Base-by-base conservation (phyloP, 1,140 invertebrate genomes). In the Penaeus chinensis region DNA sequence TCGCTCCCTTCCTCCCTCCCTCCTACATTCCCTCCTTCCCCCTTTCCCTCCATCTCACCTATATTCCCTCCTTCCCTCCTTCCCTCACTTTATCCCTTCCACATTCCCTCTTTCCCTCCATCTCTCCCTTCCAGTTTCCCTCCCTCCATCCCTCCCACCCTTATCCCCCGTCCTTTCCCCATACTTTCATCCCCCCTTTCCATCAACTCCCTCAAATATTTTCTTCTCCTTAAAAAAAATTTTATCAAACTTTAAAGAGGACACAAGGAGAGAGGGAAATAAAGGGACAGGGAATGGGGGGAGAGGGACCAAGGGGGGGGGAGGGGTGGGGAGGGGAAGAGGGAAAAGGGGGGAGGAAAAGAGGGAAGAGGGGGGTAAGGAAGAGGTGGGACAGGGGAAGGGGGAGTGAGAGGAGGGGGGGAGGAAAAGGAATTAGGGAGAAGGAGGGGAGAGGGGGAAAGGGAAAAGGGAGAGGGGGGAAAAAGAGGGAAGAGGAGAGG, bases 301-400 rank as follows among this genome's bases (percentile, higher is more conserved):
- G n/a, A n/a, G n/a, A 65, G 63, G n/a, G n/a, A 18, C 16, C 63
- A 65, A 65, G n/a, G 63, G 63, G 63, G 63, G n/a, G 63, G n/a
- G 63, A 65, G 63, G n/a, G 63, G n/a, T 16, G n/a, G 63, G n/a
- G 63, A 65, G 63, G n/a, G 63, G n/a, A n/a, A 65, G 63, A 65
- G 63, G n/a, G 63, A 65, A n/a, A 65, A n/a, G n/a, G 63, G n/a
- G 63, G n/a, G 63, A 65, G 63, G n/a, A n/a, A 65, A n/a, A 65
- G 63, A 65, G 63, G n/a, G n/a, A n/a, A n/a, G n/a, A n/a, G n/a
- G n/a, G n/a, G n/a, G n/a, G n/a, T n/a, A n/a, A n/a, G n/a, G n/a
- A n/a, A n/a, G n/a, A n/a, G n/a, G n/a, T n/a, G n/a, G n/a, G n/a
- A n/a, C n/a, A n/a, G n/a, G n/a, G n/a, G n/a, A n/a, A n/a, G n/a